A percentile compares a stretch with the other conserved stretches of the same genome.
phyloP scores from a whole-genome alignment of 1,140 invertebrate species.

The Cherax quadricarinatus region DNA sequence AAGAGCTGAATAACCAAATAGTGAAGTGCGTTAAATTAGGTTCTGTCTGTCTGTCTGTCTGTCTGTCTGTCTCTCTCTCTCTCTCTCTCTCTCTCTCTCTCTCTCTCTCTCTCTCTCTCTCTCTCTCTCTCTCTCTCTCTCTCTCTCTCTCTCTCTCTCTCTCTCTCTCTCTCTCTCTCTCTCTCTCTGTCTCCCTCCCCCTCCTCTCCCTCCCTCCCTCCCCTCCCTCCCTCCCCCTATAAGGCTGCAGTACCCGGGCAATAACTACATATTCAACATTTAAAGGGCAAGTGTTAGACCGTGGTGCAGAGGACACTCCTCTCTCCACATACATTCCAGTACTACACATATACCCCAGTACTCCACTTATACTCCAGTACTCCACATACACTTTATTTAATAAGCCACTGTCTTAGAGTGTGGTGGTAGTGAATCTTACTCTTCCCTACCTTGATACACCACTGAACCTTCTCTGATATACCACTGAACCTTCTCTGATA shows the following conservation, averaged over 20 bases:
- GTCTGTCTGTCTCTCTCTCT: not conserved
- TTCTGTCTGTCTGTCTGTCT: not conserved
- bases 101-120: not conserved
- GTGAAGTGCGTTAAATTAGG: not conserved
- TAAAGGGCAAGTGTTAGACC: conserved; percentile 3
- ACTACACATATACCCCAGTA: no score
- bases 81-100: no score
- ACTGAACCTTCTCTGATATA: no score
- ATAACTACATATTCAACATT: conserved; percentile 34
- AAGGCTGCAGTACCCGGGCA: not conserved
- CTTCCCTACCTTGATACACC: no score
- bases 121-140: not conserved
- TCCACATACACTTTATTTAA: no score
- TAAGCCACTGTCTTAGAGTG: no score
- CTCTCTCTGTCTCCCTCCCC: conserved; percentile 5
- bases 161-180: not conserved
- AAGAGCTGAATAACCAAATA: no score
- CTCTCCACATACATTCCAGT: not conserved
- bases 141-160: conserved; percentile 5
- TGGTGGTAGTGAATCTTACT: no score
- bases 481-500: no score
- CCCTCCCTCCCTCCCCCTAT: not conserved
- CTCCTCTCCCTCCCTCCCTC: not conserved
- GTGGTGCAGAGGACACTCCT: not conserved
- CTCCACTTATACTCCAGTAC: no score